Evolutionary conservation across 1,140 invertebrate species (phyloP), one percentile per base, ranked within the genome.

Genomic region (Leptinotarsa defecta): DNA sequence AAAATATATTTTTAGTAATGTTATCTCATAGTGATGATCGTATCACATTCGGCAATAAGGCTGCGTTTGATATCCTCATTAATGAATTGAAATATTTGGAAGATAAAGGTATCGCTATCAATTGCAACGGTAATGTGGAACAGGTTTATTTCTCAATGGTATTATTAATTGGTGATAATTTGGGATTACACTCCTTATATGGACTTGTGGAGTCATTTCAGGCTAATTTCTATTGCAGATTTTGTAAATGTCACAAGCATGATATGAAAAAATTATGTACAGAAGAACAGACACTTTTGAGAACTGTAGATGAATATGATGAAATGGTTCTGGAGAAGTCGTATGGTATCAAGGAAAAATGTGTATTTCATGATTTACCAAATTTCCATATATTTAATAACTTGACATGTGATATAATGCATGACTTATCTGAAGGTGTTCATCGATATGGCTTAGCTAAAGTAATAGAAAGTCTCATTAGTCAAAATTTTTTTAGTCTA

Each of bases 361-460:
- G 78, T 49, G 24, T 73, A 4, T 73, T 79, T 62, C 74, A 82
- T 74, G 20, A 73, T 49, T 62, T 80, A 49, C 48, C 48, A 19
- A 57, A 73, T 69, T 84, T 81, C 79, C 81, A 84, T 79, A 67
- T 83, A 13, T 80, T 74, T 49, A 69, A 75, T 67, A 84, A 84
- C 57, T 63, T 78, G 22, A 70, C 64, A 20, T 75, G 77, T 52
- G 83, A 84, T 78, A 71, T 83, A 48, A 83, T 83, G 80, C 83
- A 85, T 76, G 84, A 84, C 76, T 52, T 83, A 49, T 74, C 77
- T 73, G 82, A 83, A 68, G 81, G 83, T 3, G 73, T 85, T 43
- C 76, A 72, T 57, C 64, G 80, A 20, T 83, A 83, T 71, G 80
- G 82, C 75, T 74, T 84, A 65, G 74, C 79, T 3, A 34, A 57